Evolutionary conservation across 2,888 invertebrate species (phyloP).

Genomic region (Coleophora deauratella): DNA sequence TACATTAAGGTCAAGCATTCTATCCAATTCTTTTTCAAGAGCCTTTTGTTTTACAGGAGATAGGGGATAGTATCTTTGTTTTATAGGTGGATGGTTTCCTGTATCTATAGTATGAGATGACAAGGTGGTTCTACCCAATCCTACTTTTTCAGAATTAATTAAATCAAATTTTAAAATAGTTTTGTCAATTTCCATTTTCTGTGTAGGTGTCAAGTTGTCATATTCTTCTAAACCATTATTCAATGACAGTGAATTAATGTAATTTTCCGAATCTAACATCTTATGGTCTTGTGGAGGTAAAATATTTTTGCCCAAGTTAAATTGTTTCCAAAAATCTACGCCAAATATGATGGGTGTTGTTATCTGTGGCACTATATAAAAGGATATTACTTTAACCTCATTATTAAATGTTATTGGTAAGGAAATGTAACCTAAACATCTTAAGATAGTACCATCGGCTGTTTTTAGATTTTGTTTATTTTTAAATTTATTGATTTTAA

Average conservation of each 20-base stretch:
- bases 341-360: constrained; percentile 2
- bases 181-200: not conserved
- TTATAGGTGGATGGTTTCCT: constrained; percentile 2
- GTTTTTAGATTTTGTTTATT: not conserved
- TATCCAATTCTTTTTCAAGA: constrained; percentile 3
- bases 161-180: not conserved
- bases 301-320: not conserved
- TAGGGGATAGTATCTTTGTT: constrained; percentile 4
- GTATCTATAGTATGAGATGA: constrained; percentile 2
- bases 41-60: constrained; percentile 1
- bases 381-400: not conserved
- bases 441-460: constrained; percentile 1
- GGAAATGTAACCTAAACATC: not conserved
- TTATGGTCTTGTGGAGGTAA: too few species aligned
- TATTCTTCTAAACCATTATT: not conserved
- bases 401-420: not conserved
- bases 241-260: not conserved
- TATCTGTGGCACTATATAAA: constrained; percentile 1
- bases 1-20: constrained; percentile 3
- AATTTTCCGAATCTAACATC: not conserved
- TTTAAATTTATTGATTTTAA: not conserved
- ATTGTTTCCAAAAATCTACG: constrained; percentile 4
- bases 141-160: not conserved
- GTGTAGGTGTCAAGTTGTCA: not conserved
- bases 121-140: constrained; percentile 3